phyloP scores from a whole-genome alignment of 2,797 vertebrate genomes.

The Bradypodion pumilum region DNA sequence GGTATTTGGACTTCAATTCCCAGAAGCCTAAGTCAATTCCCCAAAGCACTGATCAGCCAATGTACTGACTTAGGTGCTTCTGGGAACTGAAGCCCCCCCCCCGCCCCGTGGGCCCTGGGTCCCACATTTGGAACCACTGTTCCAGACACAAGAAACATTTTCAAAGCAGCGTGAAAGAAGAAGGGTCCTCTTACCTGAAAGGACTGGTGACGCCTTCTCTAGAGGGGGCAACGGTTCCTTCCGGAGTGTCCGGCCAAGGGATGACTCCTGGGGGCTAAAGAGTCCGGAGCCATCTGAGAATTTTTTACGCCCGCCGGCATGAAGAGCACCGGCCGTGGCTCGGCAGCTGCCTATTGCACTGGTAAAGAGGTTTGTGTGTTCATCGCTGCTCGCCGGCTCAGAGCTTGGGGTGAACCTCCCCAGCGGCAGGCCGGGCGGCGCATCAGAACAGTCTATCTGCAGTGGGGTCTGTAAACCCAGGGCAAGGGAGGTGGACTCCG shows the following conservation, averaged over 20 bases:
- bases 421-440: conserved; percentile 71
- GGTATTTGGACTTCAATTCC: too few species aligned
- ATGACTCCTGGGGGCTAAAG: conserved; percentile 76
- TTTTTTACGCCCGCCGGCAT: conserved; percentile 77
- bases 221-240: conserved; percentile 81
- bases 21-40: too few species aligned
- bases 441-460: conserved; percentile 78
- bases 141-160: too few species aligned
- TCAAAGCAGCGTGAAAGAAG: too few species aligned
- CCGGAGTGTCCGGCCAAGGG: conserved; percentile 75
- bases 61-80: too few species aligned
- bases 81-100: too few species aligned
- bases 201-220: conserved; percentile 78
- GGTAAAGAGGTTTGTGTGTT: conserved; percentile 92
- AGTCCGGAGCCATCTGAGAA: conserved; percentile 76
- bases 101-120: too few species aligned
- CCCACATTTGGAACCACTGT: too few species aligned
- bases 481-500: conserved; percentile 65
- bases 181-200: conserved; percentile 81
- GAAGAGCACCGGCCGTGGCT: conserved; percentile 62
- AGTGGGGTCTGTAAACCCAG: conserved; percentile 78
- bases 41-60: too few species aligned
- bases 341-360: conserved; percentile 86
- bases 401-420: conserved; percentile 79
- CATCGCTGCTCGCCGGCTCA: conserved; percentile 73